These are phyloP conservation scores for Antheraea assamensis DNA, from an alignment of 2,888 invertebrate genomes.

Conservation along the genomic window DNA sequence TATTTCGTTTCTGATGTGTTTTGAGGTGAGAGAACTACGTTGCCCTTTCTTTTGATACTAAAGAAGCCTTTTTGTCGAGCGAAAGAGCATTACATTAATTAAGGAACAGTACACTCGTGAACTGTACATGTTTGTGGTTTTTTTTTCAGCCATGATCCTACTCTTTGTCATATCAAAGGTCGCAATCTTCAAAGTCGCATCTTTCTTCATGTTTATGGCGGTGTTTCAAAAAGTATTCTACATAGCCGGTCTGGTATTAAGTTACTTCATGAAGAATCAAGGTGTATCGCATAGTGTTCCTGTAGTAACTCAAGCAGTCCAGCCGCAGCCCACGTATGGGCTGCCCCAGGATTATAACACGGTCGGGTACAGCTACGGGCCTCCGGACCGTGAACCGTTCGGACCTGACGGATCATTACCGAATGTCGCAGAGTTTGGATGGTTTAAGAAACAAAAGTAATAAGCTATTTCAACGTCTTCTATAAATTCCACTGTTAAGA, in stretches of 20 bases:
- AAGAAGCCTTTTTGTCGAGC: too few relatives aligned
- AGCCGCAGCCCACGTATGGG: conserved; percentile 52
- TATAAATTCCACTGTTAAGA: not conserved
- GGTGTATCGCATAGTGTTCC: conserved; percentile 22
- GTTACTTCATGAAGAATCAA: conserved; percentile 61
- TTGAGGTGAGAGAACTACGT: too few relatives aligned
- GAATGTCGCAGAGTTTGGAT: conserved; percentile 52
- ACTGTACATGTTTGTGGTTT: conserved; percentile 2
- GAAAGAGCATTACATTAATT: too few relatives aligned
- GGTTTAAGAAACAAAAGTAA: conserved; percentile 52
- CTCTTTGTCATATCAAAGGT: conserved; percentile 65
- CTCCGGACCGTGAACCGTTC: conserved; percentile 56
- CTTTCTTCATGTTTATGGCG: conserved; percentile 64
- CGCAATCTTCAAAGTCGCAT: conserved; percentile 62
- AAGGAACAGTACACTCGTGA: too few relatives aligned
- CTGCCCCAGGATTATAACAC: conserved; percentile 69
- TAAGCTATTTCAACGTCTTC: not conserved
- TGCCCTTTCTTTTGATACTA: too few relatives aligned
- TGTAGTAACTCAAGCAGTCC: conserved; percentile 24
- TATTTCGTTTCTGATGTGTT: too few relatives aligned
- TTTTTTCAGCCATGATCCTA: conserved; percentile 60
- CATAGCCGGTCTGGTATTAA: conserved; percentile 61
- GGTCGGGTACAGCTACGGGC: conserved; percentile 71
- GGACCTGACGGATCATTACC: conserved; percentile 46
- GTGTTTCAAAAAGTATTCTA: conserved; percentile 73